Evolutionary conservation across 2,888 invertebrate species (phyloP), one percentile per base, ranked within the genome.

Genomic region (Apoderus coryli): DNA sequence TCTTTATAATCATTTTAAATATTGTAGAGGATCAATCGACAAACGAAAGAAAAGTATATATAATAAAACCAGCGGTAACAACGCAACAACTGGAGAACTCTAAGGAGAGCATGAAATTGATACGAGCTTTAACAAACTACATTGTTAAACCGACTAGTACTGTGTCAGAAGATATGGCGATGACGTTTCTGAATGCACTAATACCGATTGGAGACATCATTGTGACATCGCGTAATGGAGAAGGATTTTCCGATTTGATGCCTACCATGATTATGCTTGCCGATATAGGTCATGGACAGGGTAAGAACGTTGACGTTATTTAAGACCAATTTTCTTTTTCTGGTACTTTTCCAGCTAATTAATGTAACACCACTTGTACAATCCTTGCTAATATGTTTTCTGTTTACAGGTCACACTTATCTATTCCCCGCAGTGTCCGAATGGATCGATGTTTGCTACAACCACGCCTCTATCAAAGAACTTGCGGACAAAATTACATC

Each of bases 241-340:
- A 65, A n/a, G 76, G 77, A n/a, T 82, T 84, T 49, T 68, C 76
- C 1, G 80, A 82, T 47, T 59, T 85, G 4, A 71, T 84, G 64
- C 63, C 69, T 34, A 74, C 82, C 3, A 79, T 84, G 80, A 73
- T 77, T 2, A 78, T 74, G 27, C 53, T 93, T 40, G 90, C 90
- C 0, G 86, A 88, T 54, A 82, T 85, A 11, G 80, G 85, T 11
- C 66, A 72, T 3, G 85, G 85, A 14, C 25, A 22, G n/a, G n/a
- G n/a, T n/a, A n/a, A n/a, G n/a, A n/a, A n/a, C n/a, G n/a, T n/a
- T n/a, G n/a, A n/a, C n/a, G n/a, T n/a, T n/a, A n/a, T n/a, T n/a
- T 63, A 68, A 25, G 86, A 40, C 40, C 28, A 31, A 28, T 14
- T 28, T 11, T 25, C 10, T 11, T 9, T 25, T 10, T 10, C 25